These are phyloP conservation scores for Opisthograptis luteolata DNA, from an alignment of 2,888 invertebrate genomes.

Conservation along the genomic window DNA sequence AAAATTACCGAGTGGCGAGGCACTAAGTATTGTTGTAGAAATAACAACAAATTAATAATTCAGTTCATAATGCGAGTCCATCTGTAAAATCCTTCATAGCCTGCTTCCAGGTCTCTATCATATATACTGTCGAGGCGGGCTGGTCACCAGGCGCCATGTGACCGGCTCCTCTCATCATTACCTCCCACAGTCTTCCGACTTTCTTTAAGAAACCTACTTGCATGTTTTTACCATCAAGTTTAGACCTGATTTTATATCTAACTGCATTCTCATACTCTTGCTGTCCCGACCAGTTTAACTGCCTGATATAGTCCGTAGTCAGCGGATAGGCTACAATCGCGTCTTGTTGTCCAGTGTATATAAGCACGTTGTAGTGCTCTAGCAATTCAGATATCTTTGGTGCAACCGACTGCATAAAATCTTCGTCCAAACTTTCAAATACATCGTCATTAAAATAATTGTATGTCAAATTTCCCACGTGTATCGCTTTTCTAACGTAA, in stretches of 20 bases:
- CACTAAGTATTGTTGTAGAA: too few species aligned
- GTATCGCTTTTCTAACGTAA: slow-evolving; percentile 5
- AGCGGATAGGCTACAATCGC: slow-evolving; percentile 4
- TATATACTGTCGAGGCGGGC: too few species aligned
- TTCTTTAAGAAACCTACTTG: not conserved
- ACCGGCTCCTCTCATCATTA: not conserved
- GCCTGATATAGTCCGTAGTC: slow-evolving; percentile 6
- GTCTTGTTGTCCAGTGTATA: slow-evolving; percentile 14
- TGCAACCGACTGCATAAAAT: slow-evolving; percentile 12
- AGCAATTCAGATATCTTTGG: slow-evolving; percentile 11
- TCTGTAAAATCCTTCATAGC: too few species aligned
- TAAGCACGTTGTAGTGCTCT: slow-evolving; percentile 1
- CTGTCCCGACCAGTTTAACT: not conserved
- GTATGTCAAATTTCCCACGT: slow-evolving; percentile 11
- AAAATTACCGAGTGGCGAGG: too few species aligned
- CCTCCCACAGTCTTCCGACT: not conserved
- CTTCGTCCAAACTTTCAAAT: not conserved
- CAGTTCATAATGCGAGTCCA: too few species aligned
- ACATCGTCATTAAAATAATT: slow-evolving; percentile 31
- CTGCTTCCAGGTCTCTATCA: too few species aligned
- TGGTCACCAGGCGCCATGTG: slow-evolving; percentile 4
- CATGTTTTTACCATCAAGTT: too few species aligned
- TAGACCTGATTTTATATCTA: too few species aligned
- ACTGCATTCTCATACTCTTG: not conserved
- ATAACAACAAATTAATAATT: too few species aligned